These are phyloP conservation scores for Pipistrellus kuhlii DNA, from an alignment of 2,797 vertebrate species.

Conservation along the genomic window DNA sequence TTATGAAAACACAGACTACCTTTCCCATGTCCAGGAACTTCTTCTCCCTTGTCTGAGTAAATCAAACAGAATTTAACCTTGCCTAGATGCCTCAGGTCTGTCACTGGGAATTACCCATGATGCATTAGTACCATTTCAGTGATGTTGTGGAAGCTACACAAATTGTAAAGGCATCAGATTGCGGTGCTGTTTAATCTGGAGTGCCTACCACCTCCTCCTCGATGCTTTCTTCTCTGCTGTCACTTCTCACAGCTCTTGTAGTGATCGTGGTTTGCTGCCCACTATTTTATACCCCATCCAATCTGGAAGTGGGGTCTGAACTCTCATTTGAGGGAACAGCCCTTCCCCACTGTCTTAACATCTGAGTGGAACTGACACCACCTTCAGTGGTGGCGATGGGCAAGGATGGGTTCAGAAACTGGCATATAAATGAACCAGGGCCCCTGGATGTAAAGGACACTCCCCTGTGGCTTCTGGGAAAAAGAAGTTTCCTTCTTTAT, in stretches of 20 bases:
- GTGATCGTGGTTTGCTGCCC: not conserved
- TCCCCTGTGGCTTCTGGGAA: not conserved
- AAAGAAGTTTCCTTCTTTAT: not conserved
- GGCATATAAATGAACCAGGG: not conserved
- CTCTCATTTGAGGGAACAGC: not conserved
- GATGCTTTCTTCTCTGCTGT: not conserved
- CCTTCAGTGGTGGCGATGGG: not conserved
- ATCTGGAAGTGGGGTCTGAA: not conserved
- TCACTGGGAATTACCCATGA: not conserved
- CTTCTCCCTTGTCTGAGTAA: not conserved
- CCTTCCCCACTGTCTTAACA: not conserved
- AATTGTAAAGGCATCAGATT: not conserved
- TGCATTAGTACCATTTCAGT: not conserved
- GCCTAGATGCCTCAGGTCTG: not conserved
- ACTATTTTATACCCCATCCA: not conserved
- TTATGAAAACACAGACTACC: not conserved
- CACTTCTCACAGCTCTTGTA: not conserved
- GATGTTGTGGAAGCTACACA: not conserved
- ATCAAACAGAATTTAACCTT: conserved; percentile 2
- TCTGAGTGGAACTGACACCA: not conserved
- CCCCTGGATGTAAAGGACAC: not conserved
- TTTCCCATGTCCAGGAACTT: conserved; percentile 29
- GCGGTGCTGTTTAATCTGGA: not conserved
- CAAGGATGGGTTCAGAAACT: not conserved
- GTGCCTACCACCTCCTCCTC: not conserved